Conservation (phyloP, 2,113 vertebrate species). For the Ivindomyrus marchei region DNA sequence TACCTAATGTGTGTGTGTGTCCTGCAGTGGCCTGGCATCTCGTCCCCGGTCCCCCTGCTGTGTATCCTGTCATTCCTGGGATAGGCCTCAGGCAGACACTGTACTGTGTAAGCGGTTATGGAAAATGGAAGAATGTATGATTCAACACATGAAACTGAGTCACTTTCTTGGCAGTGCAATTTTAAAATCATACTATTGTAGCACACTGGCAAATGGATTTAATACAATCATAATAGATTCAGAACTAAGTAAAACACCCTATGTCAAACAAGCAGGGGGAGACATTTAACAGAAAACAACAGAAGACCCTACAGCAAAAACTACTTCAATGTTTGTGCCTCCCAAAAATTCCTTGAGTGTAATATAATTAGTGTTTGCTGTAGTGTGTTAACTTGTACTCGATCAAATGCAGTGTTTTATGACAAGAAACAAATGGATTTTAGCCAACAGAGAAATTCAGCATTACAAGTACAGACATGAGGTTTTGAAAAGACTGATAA, state of each 20-base stretch:
- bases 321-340: not conserved
- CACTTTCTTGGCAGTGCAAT: not conserved
- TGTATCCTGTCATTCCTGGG: not conserved
- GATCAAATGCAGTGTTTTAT: not conserved
- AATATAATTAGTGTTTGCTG: constrained; percentile 8
- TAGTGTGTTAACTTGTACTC: not conserved
- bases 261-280: not conserved
- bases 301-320: not conserved
- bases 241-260: not conserved
- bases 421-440: not conserved
- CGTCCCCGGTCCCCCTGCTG: not conserved
- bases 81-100: not conserved
- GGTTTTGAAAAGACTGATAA: not conserved
- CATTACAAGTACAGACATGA: not conserved
- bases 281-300: not conserved
- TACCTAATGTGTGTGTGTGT: not conserved
- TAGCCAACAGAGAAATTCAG: not conserved
- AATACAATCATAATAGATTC: not conserved
- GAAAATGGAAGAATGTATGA: constrained; percentile 2
- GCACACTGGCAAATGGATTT: not conserved
- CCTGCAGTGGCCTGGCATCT: not conserved
- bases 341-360: not conserved
- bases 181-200: constrained; percentile 1
- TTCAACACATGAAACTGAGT: not conserved
- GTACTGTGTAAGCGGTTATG: not conserved